These are phyloP conservation scores for Chelonus formosanus DNA, from an alignment of 2,888 invertebrate genomes.

Conservation along the genomic window DNA sequence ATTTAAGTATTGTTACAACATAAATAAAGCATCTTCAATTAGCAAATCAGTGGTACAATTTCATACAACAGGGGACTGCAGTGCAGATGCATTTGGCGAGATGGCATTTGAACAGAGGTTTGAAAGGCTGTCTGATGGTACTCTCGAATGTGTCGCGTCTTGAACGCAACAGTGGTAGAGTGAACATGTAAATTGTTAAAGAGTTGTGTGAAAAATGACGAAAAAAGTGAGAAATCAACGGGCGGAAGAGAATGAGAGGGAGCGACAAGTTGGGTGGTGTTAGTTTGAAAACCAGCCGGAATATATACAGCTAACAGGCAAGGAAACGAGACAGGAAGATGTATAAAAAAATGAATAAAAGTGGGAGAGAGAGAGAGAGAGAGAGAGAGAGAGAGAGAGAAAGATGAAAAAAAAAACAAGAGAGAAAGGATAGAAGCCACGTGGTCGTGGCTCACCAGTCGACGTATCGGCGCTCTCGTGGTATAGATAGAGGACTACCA, in stretches of 20 bases:
- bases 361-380: slow-evolving; percentile 28
- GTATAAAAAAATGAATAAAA: slow-evolving; percentile 21
- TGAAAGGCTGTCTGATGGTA: slow-evolving; percentile 36
- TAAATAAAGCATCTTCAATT: too few species aligned
- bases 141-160: slow-evolving; percentile 36
- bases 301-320: slow-evolving; percentile 15
- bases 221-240: slow-evolving; percentile 14
- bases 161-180: slow-evolving; percentile 24
- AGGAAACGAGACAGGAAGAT: slow-evolving; percentile 23
- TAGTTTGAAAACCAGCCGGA: slow-evolving; percentile 31
- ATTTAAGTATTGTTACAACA: too few species aligned
- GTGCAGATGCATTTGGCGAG: slow-evolving; percentile 30
- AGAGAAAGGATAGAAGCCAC: slow-evolving; percentile 38
- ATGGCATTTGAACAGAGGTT: slow-evolving; percentile 32
- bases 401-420: slow-evolving; percentile 24
- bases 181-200: slow-evolving; percentile 12
- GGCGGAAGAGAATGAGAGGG: slow-evolving; percentile 11
- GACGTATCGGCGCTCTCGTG: slow-evolving; percentile 24
- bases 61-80: too few species aligned
- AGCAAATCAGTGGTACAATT: too few species aligned
- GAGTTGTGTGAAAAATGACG: slow-evolving; percentile 8
- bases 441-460: slow-evolving; percentile 22
- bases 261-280: slow-evolving; percentile 16
- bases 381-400: slow-evolving; percentile 28
- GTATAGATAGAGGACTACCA: slow-evolving; percentile 28